Conservation (phyloP, 2,888 invertebrate genomes). For the Apamea monoglypha region DNA sequence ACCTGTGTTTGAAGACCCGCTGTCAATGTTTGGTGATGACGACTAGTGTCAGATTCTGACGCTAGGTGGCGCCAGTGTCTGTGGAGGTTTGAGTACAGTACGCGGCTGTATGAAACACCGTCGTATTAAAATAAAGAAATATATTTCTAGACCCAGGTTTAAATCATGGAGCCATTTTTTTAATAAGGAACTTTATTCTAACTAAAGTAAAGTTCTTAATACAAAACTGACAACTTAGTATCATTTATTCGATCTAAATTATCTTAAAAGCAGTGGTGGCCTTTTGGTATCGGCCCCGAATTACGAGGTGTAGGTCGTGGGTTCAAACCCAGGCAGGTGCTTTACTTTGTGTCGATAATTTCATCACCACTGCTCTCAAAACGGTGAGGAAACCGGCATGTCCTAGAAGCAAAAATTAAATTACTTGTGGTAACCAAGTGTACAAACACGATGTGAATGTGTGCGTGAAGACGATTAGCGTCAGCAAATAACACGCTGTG, state of each 20-base stretch:
- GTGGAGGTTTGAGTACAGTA: conserved; percentile 6
- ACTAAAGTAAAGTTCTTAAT: background rate
- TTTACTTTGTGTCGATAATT: too few relatives aligned
- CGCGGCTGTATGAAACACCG: background rate
- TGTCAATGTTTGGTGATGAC: conserved; percentile 78
- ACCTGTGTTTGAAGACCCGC: conserved; percentile 79
- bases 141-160: background rate
- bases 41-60: conserved; percentile 58
- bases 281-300: too few relatives aligned
- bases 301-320: too few relatives aligned
- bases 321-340: too few relatives aligned
- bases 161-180: background rate
- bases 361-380: too few relatives aligned
- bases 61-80: conserved; percentile 42
- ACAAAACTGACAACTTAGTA: background rate
- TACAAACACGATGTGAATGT: background rate
- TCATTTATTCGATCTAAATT: background rate
- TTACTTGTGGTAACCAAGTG: background rate
- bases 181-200: background rate
- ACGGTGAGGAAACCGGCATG: too few relatives aligned
- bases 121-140: background rate
- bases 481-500: too few relatives aligned
- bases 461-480: too few relatives aligned
- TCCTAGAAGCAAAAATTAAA: too few relatives aligned
- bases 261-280: background rate